Evolutionary conservation across 2,113 vertebrate species (phyloP).

Genomic region (Genyomyrus donnyi): DNA sequence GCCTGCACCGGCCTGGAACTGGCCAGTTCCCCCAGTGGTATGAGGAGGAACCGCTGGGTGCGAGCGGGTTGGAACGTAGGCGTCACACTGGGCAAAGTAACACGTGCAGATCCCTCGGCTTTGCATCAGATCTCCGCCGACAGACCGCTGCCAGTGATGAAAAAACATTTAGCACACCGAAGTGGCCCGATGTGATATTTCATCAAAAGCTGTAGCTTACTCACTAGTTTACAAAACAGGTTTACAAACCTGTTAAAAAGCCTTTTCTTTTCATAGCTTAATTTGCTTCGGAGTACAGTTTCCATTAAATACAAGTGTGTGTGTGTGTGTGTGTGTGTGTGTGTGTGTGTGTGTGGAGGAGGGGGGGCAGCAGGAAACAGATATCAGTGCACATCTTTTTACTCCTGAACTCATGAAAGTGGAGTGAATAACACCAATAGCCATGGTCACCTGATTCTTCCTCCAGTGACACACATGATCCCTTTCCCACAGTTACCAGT

Average conservation of each 20-base stretch:
- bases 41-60: not conserved
- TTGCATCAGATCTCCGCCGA: conserved; percentile 7
- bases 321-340: not conserved
- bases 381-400: not conserved
- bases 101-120: not conserved
- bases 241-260: not conserved
- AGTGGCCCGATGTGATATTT: conserved; percentile 19
- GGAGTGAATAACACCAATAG: not conserved
- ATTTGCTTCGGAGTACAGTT: not conserved
- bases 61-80: not conserved
- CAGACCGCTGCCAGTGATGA: not conserved
- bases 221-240: not conserved
- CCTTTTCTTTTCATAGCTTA: not conserved
- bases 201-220: conserved; percentile 19
- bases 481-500: not conserved
- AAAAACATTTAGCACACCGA: not conserved
- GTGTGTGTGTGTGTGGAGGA: not conserved
- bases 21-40: not conserved
- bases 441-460: not conserved
- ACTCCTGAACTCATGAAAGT: not conserved
- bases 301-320: not conserved
- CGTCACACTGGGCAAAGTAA: not conserved
- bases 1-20: not conserved
- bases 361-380: not conserved
- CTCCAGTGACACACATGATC: not conserved